Base-by-base conservation (phyloP, 2,888 invertebrate species). In the Eledona agricola region DNA sequence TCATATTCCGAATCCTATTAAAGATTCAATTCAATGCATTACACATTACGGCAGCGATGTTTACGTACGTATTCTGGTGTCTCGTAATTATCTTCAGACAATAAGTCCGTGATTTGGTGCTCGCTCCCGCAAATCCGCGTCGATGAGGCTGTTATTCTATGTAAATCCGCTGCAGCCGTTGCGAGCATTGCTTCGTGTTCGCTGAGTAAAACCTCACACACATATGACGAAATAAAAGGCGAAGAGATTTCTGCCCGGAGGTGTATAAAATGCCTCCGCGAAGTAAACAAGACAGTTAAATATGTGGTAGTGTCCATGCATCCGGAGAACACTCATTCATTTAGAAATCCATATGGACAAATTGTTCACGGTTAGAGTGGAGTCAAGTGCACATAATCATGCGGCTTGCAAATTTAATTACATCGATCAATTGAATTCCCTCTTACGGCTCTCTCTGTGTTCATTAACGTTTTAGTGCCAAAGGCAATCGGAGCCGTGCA, bases 371-470 rank as follows among this genome's bases (percentile, higher is more conserved):
- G 57, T 55, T 38, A 59, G 57, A 62, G 51, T 43, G 55, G 43
- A 58, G 55, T 56, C 58, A 57, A 61, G 59, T 59, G 59, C 59
- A 49, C 29, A 63, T 65, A 62, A 65, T 63, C 62, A 61, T 60
- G 57, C 61, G 54, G 55, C 57, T 59, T 53, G 58, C 58, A 60
- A 62, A 63, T 61, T 65, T 65, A 65, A 65, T 64, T 65, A 60
- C 63, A 55, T 57, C 62, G 60, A 65, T 64, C 65, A 64, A 63
- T 65, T 62, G 61, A 63, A 63, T 60, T 63, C 57, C 58, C 51
- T 57, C 60, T 61, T 60, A 56, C 51, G 47, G 55, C 6, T n/a
- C n/a, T n/a, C 32, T 32, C 23, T 45, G 51, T 47, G 55, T 60
- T 62, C 62, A 59, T 62, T 62, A 60, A 49, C 59, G 58, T 51